A percentile compares a stretch with the other conserved stretches of the same genome.
Conservation (phyloP, 2,113 vertebrate genomes). For the Agapornis roseicollis region DNA sequence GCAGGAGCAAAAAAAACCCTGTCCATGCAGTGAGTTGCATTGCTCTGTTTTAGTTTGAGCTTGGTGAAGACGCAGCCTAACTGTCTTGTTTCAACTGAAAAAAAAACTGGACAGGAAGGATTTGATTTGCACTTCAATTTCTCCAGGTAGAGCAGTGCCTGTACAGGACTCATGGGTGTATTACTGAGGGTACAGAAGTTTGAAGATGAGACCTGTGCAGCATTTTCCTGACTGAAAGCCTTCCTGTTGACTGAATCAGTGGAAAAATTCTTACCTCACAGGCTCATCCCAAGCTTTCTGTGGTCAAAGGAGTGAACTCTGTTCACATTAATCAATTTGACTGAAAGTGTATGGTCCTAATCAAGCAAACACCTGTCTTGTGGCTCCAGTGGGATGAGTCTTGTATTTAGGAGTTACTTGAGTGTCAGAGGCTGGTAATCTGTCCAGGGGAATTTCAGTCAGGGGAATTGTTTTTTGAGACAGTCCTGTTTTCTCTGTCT, state of each 20-base stretch:
- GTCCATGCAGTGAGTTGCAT: accelerated
- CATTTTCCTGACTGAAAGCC: background rate
- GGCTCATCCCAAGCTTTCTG: background rate
- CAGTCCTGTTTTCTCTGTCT: background rate
- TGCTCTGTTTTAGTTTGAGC: accelerated
- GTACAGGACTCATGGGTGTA: background rate
- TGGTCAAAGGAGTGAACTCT: background rate
- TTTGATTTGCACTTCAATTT: background rate
- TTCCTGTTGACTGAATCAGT: accelerated
- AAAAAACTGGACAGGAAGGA: background rate
- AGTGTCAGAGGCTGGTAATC: background rate
- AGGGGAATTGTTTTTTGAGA: background rate
- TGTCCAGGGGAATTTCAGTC: background rate
- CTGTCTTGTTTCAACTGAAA: too few species aligned
- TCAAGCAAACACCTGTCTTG: background rate
- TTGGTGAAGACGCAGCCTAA: background rate
- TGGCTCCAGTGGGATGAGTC: background rate
- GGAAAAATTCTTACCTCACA: background rate
- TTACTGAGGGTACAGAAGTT: background rate
- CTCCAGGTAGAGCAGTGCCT: background rate
- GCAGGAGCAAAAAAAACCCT: background rate
- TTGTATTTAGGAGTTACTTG: accelerated
- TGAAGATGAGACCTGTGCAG: background rate
- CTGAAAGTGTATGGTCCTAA: background rate
- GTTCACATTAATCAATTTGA: background rate